Conservation (phyloP, 2,113 vertebrate species). For the Thymallus thymallus region DNA sequence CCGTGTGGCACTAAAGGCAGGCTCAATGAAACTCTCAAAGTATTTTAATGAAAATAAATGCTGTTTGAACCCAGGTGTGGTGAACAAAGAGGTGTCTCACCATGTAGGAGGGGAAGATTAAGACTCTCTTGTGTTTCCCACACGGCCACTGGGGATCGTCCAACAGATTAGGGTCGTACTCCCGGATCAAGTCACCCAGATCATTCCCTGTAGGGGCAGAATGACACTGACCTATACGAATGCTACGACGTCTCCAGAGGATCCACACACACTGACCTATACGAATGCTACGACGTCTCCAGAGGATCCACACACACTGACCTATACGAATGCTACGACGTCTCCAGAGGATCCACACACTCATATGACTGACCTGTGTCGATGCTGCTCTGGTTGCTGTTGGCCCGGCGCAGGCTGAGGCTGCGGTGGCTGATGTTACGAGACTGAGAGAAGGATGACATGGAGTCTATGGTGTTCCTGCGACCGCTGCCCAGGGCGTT, state of each 20-base stretch:
- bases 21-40: too few species aligned
- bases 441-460: slow-evolving; percentile 91
- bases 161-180: slow-evolving; percentile 95
- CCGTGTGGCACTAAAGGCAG: too few species aligned
- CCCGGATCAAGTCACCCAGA: slow-evolving; percentile 81
- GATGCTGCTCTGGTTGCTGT: slow-evolving; percentile 96
- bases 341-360: too few species aligned
- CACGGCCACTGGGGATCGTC: slow-evolving; percentile 99
- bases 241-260: too few species aligned
- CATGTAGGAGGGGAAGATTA: slow-evolving; percentile 98
- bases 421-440: slow-evolving; percentile 94
- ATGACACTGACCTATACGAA: slow-evolving; percentile 4
- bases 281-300: too few species aligned
- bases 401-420: slow-evolving; percentile 88
- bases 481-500: slow-evolving; percentile 84
- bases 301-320: too few species aligned
- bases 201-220: slow-evolving; percentile 82
- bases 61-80: too few species aligned
- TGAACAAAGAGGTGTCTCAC: slow-evolving; percentile 67
- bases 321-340: too few species aligned
- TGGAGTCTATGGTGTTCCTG: slow-evolving; percentile 96
- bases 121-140: slow-evolving; percentile 96
- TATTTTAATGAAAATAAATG: too few species aligned
- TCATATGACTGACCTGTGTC: slow-evolving; percentile 80
- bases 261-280: too few species aligned